phyloP scores from a whole-genome alignment of 2,113 vertebrate species.

The Burhinus oedicnemus region DNA sequence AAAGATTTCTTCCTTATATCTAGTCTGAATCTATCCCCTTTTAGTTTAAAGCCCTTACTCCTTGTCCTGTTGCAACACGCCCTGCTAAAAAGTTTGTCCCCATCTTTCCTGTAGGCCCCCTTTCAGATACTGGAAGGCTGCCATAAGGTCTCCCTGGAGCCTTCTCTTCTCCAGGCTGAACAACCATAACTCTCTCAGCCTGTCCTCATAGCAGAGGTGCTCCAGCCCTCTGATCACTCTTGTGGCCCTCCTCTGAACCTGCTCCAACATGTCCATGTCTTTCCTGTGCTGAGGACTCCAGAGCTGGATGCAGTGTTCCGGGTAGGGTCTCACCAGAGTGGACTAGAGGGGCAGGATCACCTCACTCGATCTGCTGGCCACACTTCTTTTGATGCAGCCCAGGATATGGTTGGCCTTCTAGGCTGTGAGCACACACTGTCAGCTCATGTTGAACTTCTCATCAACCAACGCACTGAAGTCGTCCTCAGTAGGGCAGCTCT shows the following conservation, averaged over 20 bases:
- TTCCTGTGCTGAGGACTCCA: not conserved
- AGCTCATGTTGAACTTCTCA: not conserved
- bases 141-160: not conserved
- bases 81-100: not conserved
- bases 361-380: not conserved
- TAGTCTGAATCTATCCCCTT: not conserved
- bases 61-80: not conserved
- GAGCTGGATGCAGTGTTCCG: not conserved
- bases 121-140: not conserved
- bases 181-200: not conserved
- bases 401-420: not conserved
- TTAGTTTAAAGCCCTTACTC: not conserved
- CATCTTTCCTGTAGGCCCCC: not conserved
- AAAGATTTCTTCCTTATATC: not conserved
- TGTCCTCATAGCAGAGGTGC: not conserved
- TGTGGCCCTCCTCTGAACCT: not conserved
- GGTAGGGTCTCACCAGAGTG: not conserved
- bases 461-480: not conserved
- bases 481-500: not conserved
- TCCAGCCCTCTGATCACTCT: not conserved
- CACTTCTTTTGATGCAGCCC: not conserved
- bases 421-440: not conserved
- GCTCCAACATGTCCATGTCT: not conserved
- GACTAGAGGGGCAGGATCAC: not conserved
- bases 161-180: not conserved